A percentile compares a stretch with the other conserved stretches of the same genome.
Conservation (phyloP, 2,888 invertebrate species). For the Phalera bucephala region DNA sequence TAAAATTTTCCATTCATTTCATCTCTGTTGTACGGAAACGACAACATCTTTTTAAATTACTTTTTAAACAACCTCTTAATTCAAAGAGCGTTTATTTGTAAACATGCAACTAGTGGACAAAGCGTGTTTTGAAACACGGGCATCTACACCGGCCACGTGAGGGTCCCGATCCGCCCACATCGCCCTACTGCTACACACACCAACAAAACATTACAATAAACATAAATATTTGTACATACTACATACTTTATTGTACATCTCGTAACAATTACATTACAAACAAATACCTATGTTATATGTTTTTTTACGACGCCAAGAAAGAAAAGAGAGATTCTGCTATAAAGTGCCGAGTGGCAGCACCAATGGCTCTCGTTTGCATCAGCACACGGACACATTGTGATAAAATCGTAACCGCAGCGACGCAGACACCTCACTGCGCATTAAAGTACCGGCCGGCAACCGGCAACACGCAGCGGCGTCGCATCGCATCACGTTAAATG, state of each 20-base stretch:
- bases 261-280: not conserved
- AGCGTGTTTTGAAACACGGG: constrained; percentile 61
- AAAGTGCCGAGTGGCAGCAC: constrained; percentile 1
- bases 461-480: constrained; percentile 32
- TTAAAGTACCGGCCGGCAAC: constrained; percentile 45
- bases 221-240: too few species aligned
- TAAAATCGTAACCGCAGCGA: too few species aligned
- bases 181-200: constrained; percentile 1
- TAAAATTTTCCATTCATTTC: not conserved
- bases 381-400: too few species aligned
- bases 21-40: constrained; percentile 38
- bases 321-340: constrained; percentile 1
- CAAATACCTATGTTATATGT: not conserved
- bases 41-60: constrained; percentile 30
- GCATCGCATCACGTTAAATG: constrained; percentile 41
- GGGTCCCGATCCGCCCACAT: constrained; percentile 13
- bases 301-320: not conserved
- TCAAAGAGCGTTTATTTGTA: constrained; percentile 54
- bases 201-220: too few species aligned
- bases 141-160: constrained; percentile 46
- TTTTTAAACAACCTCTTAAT: constrained; percentile 43
- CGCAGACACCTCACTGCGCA: too few species aligned
- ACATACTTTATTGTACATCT: too few species aligned
- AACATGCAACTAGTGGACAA: constrained; percentile 56
- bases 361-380: constrained; percentile 17